A percentile compares a stretch with the other conserved stretches of the same genome.
Conservation (phyloP, 2,797 vertebrate species). For the Esox lucius region DNA sequence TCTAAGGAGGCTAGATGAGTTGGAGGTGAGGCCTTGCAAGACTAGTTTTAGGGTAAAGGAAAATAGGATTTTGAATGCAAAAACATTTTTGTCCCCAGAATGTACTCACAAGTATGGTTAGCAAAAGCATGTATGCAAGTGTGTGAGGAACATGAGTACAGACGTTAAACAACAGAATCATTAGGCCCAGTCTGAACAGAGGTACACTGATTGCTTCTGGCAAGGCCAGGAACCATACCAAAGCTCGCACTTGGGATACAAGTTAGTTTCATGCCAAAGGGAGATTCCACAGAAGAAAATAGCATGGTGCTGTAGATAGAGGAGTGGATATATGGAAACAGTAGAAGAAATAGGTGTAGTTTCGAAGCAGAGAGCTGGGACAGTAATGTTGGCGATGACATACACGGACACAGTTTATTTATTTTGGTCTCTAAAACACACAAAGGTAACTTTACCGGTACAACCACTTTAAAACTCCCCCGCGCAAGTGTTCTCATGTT, state of each 20-base stretch:
- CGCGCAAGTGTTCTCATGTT: neutral
- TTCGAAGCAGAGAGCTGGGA: constrained; percentile 5
- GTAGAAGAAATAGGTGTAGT: neutral
- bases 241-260: constrained; percentile 25
- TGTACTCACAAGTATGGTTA: neutral
- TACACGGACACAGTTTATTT: no score
- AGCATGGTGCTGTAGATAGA: constrained; percentile 11
- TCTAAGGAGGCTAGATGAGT: no score
- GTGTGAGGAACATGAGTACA: constrained; percentile 14
- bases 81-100: neutral
- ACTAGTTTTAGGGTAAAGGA: no score
- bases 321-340: constrained; percentile 18
- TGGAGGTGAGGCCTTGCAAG: no score
- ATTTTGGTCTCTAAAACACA: no score
- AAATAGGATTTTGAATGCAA: neutral
- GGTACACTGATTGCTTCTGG: constrained; percentile 43
- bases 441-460: neutral
- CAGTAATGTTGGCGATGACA: neutral
- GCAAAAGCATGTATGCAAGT: neutral
- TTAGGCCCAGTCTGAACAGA: constrained; percentile 46
- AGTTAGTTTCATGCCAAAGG: constrained; percentile 30
- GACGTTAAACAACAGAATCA: constrained; percentile 43
- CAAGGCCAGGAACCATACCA: constrained; percentile 20
- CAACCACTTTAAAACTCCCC: no score
- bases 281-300: constrained; percentile 33